Evolutionary conservation across 1,140 invertebrate genomes (phyloP), one percentile per base, ranked within the genome.

Genomic region (Magallana angulata): DNA sequence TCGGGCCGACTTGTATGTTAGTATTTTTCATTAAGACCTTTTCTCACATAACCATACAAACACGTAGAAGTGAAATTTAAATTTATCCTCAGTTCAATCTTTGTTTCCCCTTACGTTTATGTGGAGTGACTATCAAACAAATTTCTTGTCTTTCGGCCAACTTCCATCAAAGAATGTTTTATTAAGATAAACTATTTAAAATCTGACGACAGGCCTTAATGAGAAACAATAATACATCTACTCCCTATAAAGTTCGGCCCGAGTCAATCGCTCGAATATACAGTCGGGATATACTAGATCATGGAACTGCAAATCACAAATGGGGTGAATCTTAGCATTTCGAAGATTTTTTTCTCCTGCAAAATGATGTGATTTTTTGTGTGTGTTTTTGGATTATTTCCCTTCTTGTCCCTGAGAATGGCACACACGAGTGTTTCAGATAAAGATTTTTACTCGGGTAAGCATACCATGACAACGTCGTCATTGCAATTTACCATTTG

Each of bases 141-240:
- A 76, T 30, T 76, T 36, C 68, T 12, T 76, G 68, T 30, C 24
- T 1, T 8, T 76, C 36, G 68, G 68, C 68, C 68, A 76, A 76
- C 68, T 76, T 76, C 68, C 68, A 76, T 76, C 30, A 76, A 76
- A 76, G 18, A 76, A 24, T 76, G 68, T 76, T 76, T 76, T 76
- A 76, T 76, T 76, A 76, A 76, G 68, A 76, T 76, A 76, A 76
- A 76, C 68, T 76, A 76, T 76, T 76, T 76, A 76, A 76, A 76
- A 76, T 76, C 68, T 8, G 68, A 76, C 24, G 68, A 24, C 5
- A 48, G 36, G 36, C 68, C 18, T 76, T 76, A 76, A 76, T 76
- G 68, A 76, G 68, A 30, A 30, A 76, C 12, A 30, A 76, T 76
- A 76, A 76, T 76, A 76, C 14, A 30, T 30, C 68, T 76, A 9